These are phyloP conservation scores for Cavia porcellus DNA, from an alignment of 2,113 vertebrate species.

Conservation along the genomic window DNA sequence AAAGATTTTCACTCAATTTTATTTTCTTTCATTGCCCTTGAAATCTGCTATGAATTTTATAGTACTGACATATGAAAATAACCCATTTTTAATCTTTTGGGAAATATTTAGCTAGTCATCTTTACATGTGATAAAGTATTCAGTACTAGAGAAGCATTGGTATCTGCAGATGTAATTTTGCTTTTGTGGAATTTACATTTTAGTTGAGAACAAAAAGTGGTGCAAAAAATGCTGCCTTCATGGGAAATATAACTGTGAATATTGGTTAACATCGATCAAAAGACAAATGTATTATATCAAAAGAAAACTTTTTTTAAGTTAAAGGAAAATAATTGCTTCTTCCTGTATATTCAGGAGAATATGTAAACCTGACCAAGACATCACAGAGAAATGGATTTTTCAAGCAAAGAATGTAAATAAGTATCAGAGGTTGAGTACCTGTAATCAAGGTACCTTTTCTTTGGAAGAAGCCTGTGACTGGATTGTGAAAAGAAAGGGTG, in stretches of 20 bases:
- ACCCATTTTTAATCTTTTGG: not conserved
- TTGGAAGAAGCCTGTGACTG: not conserved
- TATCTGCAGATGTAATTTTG: not conserved
- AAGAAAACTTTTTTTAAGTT: slow-evolving; percentile 31
- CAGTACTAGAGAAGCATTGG: not conserved
- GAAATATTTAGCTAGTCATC: not conserved
- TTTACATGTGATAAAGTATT: not conserved
- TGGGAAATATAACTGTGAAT: not conserved
- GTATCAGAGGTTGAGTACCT: not conserved
- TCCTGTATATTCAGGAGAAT: not conserved
- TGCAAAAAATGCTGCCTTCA: not conserved
- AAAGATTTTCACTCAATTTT: not conserved
- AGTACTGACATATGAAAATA: not conserved
- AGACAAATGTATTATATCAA: not conserved
- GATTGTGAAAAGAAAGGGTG: not conserved
- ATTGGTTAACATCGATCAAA: not conserved
- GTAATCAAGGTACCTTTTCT: not conserved
- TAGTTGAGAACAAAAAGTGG: not conserved
- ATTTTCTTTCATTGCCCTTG: slow-evolving; percentile 12
- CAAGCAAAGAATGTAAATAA: not conserved
- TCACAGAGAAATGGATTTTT: not conserved
- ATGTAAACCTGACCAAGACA: not conserved
- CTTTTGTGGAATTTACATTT: slow-evolving; percentile 1
- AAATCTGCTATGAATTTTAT: not conserved
- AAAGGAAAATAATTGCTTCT: not conserved